Percentiles rank a stretch among this genome's conserved stretches.
Conservation (phyloP, 2,113 vertebrate genomes). For the Laterallus jamaicensis region DNA sequence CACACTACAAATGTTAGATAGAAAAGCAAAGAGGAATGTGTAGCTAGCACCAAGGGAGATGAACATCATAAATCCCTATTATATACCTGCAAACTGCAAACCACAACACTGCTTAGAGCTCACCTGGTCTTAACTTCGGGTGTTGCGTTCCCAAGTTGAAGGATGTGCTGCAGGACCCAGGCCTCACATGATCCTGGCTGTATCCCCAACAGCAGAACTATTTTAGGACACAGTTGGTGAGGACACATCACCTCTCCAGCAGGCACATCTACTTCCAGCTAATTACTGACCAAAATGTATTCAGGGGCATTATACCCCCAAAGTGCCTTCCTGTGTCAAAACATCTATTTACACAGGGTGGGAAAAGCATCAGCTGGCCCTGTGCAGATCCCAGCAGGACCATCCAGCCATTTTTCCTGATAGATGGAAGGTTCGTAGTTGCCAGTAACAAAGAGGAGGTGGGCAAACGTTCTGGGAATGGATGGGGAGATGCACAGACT, state of each 20-base stretch:
- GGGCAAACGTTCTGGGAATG: not conserved
- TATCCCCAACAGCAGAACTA: not conserved
- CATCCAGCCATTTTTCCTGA: not conserved
- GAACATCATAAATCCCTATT: not conserved
- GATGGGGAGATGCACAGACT: accelerated
- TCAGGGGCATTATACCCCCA: not conserved
- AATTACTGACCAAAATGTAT: not conserved
- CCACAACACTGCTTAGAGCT: not conserved
- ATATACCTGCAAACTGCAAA: not conserved
- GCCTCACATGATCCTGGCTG: not conserved
- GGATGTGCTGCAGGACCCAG: not conserved
- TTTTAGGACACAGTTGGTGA: not conserved
- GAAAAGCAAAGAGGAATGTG: not conserved
- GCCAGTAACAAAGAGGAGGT: not conserved
- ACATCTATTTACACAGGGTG: not conserved
- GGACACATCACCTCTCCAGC: not conserved
- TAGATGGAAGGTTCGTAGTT: not conserved
- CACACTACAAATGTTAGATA: not conserved
- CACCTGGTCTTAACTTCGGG: not conserved
- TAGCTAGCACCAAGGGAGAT: not conserved
- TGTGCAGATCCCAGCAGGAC: not conserved
- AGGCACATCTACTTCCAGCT: not conserved
- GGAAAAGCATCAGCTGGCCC: not conserved
- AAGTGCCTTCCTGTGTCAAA: not conserved
- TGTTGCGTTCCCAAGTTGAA: not conserved